These are phyloP conservation scores for Semnornis frantzii DNA, from an alignment of 2,113 vertebrate genomes.

Conservation along the genomic window DNA sequence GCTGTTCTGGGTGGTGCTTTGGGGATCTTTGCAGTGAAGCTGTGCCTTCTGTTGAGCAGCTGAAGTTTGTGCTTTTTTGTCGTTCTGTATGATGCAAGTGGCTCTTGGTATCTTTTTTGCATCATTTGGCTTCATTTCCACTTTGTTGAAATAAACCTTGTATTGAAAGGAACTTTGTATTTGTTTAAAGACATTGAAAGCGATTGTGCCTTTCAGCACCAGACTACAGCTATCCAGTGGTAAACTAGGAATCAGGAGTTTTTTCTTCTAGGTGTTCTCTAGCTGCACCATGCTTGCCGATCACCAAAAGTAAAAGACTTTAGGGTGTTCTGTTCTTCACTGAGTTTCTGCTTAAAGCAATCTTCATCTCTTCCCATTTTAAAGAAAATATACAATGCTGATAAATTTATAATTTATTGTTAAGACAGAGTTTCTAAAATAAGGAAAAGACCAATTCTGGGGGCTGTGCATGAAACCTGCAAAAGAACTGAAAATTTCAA, in stretches of 20 bases:
- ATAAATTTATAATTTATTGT: not conserved
- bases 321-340: not conserved
- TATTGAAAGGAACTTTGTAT: not conserved
- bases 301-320: not conserved
- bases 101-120: not conserved
- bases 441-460: not conserved
- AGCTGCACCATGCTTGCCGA: not conserved
- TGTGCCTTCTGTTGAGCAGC: not conserved
- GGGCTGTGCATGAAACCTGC: not conserved
- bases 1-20: not conserved
- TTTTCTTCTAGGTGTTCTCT: not conserved
- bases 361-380: not conserved
- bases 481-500: not conserved
- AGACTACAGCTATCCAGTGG: not conserved
- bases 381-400: not conserved
- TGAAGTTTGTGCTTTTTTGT: conserved; percentile 33
- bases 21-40: not conserved
- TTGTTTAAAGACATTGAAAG: not conserved
- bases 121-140: conserved; percentile 22
- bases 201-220: not conserved
- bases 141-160: not conserved
- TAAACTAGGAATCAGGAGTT: not conserved
- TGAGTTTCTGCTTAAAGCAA: not conserved
- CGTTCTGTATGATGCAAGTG: not conserved
- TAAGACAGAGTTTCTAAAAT: not conserved